Evolutionary conservation across 2,113 vertebrate genomes (phyloP), one percentile per base, ranked within the genome.

Genomic region (Apteryx mantelli): DNA sequence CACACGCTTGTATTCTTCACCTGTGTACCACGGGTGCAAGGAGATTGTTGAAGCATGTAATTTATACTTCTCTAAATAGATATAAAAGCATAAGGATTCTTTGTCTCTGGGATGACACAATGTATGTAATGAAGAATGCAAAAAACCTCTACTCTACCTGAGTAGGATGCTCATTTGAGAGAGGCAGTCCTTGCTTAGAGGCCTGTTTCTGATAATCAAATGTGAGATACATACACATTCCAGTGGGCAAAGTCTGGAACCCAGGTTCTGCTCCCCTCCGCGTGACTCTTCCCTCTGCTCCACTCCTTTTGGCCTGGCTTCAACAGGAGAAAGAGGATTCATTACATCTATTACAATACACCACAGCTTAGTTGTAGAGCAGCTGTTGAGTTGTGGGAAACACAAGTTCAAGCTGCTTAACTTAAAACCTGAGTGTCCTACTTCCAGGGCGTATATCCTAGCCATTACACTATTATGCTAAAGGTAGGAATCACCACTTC

Each of bases 21-120:
- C 1, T 13, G 1, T 56, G 16, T 85, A 18, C 11, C 1, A 0
- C 68, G 40, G 40, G 8, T 76, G 7, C 68, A 56, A 69, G 18
- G 48, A 80, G 11, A 38, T 40, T 13, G 10, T 44, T n/a, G 46
- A 55, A 76, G 12, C 7, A 9, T 50, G 21, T 78, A 44, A 32
- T 79, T 89, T 85, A n/a, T 88, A 2, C 16, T 79, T 16, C 32
- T 73, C 9, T n/a, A 76, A 66, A 44, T 11, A 50, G 48, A 25
- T 55, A 38, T 13, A 52, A 46, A 63, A 68, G 6, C 14, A n/a
- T 7, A 36, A 30, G 20, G 5, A 3, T 12, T 89, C 42, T 69
- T 87, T 89, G 13, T 94, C 7, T 18, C 10, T 42, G 48, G 5
- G 6, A 3, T 82, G 58, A 28, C 48, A 55, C 13, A 26, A 26